These are phyloP conservation scores for Melipona quadrifasciata DNA, from an alignment of 1,140 invertebrate species.

Conservation along the genomic window DNA sequence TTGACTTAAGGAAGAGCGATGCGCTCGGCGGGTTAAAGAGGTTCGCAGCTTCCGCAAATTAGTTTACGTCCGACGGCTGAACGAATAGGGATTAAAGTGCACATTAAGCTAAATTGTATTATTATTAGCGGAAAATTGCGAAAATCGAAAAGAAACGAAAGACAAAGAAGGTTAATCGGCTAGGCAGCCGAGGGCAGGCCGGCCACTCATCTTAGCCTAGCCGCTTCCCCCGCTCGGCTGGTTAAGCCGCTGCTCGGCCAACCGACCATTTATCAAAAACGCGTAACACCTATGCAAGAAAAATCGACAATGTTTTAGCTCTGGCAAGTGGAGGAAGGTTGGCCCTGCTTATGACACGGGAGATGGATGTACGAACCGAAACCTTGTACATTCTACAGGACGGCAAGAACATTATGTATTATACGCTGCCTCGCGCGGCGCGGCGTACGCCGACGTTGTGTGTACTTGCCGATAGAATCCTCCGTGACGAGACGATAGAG, in stretches of 20 bases:
- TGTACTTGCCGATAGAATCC: constrained; percentile 49
- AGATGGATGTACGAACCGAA: constrained; percentile 73
- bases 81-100: constrained; percentile 34
- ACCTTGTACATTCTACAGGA: constrained; percentile 66
- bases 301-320: constrained; percentile 74
- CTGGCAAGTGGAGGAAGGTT: constrained; percentile 51
- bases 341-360: constrained; percentile 70
- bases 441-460: constrained; percentile 1
- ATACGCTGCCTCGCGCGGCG: constrained; percentile 55
- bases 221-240: background rate
- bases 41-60: constrained; percentile 36
- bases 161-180: constrained; percentile 1
- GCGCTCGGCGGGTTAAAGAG: constrained; percentile 31
- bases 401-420: constrained; percentile 73
- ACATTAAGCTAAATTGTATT: constrained; percentile 13
- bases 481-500: constrained; percentile 50
- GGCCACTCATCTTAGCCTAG: background rate
- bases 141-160: constrained; percentile 20
- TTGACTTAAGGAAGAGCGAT: constrained; percentile 50
- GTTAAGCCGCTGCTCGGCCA: constrained; percentile 37
- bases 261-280: constrained; percentile 71
- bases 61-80: constrained; percentile 36
- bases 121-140: constrained; percentile 6
- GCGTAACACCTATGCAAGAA: constrained; percentile 74
- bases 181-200: too few relatives aligned